These are phyloP conservation scores for Hypolimnas misippus DNA, from an alignment of 2,888 invertebrate species.

Conservation along the genomic window DNA sequence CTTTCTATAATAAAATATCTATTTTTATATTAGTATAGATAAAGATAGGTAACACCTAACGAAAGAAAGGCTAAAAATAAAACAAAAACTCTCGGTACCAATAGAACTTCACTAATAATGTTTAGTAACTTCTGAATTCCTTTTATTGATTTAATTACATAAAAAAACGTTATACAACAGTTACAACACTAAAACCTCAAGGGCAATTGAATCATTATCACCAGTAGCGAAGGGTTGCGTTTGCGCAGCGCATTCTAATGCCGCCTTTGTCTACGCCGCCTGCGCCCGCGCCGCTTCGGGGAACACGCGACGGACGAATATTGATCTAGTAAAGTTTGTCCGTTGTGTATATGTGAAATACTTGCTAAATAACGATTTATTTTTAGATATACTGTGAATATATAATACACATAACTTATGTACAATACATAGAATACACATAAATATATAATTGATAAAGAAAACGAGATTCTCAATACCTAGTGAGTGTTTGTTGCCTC, in stretches of 20 bases:
- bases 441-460: too few relatives aligned
- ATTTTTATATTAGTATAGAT: too few relatives aligned
- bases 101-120: too few relatives aligned
- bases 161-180: conserved; percentile 8
- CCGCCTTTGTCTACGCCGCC: conserved; percentile 49
- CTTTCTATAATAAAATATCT: too few relatives aligned
- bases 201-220: conserved; percentile 26
- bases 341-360: conserved; percentile 15
- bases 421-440: too few relatives aligned
- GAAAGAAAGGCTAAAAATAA: too few relatives aligned
- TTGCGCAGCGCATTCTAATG: conserved; percentile 48
- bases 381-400: too few relatives aligned
- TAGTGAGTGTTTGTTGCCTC: too few relatives aligned
- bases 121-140: neutral
- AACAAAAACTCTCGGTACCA: too few relatives aligned
- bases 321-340: conserved; percentile 44
- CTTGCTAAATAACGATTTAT: conserved; percentile 14
- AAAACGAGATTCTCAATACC: too few relatives aligned
- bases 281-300: conserved; percentile 40
- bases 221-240: conserved; percentile 18
- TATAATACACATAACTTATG: too few relatives aligned
- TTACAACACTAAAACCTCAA: conserved; percentile 10
- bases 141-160: conserved; percentile 8
- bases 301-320: conserved; percentile 49
- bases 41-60: too few relatives aligned